Base-by-base conservation (phyloP, 2,797 vertebrate genomes). In the Phaenicophaeus curvirostris region DNA sequence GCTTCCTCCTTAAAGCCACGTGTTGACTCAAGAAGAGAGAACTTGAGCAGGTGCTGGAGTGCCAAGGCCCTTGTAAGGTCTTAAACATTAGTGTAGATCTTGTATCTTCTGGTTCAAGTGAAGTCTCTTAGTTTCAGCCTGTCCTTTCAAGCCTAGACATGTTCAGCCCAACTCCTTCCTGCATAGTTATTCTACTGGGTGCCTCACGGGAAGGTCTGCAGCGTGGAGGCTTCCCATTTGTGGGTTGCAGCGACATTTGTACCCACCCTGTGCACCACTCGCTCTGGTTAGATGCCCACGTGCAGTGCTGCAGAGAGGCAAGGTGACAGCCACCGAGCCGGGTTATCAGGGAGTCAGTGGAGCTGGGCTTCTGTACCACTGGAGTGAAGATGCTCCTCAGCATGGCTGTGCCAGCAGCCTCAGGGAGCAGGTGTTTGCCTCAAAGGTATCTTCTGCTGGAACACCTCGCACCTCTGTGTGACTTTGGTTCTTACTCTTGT, bases 331-430 rank as follows among this genome's bases (percentile, higher is more conserved):
- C 7, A 3, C 72, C 41, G 21, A 6, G 28, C 23, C 1, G 1
- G 6, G 2, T 75, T 73, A 2, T 37, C 1, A 1, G 30, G 48
- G n/a, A 18, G 5, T 69, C 17, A 0, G 1, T 59, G 71, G 41
- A 23, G 25, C 20, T 65, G 23, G 15, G 17, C 13, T 41, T 63
- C n/a, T 41, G 8, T 27, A 41, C 46, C 28, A 0, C 28, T 31
- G 37, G 18, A 63, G 14, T 50, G 65, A 57, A 31, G 68, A 3
- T 51, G 28, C 19, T 79, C 13, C 31, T 89, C 41, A 23, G 33
- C 0, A 0, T 20, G 14, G n/a, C 67, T 0, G 0, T n/a, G 19
- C 6, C 78, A 74, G 44, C 46, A 85, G 71, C n/a, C 35, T 80
- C 4, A 3, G 42, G 14, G 68, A 37, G 41, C 0, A 2, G 23